A percentile compares a stretch with the other conserved stretches of the same genome.
These are phyloP conservation scores for Perizoma affinitatum DNA, from an alignment of 2,888 invertebrate species.

Conservation along the genomic window DNA sequence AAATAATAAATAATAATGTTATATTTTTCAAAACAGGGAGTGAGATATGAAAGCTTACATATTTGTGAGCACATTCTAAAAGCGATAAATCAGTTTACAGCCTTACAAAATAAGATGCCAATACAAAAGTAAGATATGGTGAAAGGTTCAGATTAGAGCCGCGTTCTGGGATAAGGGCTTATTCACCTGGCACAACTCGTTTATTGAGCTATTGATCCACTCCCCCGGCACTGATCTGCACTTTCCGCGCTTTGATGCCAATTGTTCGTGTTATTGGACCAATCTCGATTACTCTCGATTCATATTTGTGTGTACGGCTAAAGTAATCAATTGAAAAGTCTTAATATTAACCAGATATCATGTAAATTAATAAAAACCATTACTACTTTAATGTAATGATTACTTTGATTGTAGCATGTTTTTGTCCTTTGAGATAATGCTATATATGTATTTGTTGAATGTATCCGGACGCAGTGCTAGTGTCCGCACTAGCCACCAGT, in stretches of 20 bases:
- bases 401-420: too few relatives aligned
- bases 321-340: too few relatives aligned
- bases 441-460: too few relatives aligned
- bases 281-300: constrained; percentile 46
- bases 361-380: too few relatives aligned
- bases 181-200: constrained; percentile 45
- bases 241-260: constrained; percentile 51
- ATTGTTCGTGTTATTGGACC: constrained; percentile 51
- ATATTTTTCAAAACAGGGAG: too few relatives aligned
- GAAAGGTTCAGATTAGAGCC: constrained; percentile 43
- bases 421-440: too few relatives aligned
- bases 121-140: constrained; percentile 36
- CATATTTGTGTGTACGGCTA: constrained; percentile 29
- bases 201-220: constrained; percentile 30
- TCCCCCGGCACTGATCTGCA: constrained; percentile 46
- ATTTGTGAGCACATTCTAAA: constrained; percentile 11
- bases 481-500: too few relatives aligned
- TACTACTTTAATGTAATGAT: too few relatives aligned
- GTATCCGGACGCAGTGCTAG: too few relatives aligned
- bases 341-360: too few relatives aligned
- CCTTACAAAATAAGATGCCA: constrained; percentile 13
- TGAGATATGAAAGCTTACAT: neutral
- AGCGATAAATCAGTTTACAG: constrained; percentile 11
- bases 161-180: constrained; percentile 43
- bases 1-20: too few relatives aligned